These are phyloP conservation scores for Clistopyga incitator DNA, from an alignment of 2,888 invertebrate species.

Conservation along the genomic window DNA sequence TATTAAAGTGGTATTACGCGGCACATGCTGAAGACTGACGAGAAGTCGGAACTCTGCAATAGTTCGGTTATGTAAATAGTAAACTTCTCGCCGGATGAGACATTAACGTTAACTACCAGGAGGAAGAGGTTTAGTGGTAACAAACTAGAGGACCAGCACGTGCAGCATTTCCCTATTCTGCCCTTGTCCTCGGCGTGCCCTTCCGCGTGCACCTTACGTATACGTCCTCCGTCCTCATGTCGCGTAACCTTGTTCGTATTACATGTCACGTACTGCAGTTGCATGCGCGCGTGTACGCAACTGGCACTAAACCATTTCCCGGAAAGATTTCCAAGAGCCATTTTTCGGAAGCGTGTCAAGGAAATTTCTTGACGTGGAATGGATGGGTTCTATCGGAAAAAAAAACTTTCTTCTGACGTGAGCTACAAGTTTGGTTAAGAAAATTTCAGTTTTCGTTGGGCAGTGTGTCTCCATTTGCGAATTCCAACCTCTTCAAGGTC, in stretches of 20 bases:
- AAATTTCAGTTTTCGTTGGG: too few species aligned
- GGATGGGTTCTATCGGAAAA: too few species aligned
- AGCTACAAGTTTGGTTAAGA: too few species aligned
- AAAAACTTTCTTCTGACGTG: too few species aligned
- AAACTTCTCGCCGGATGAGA: slow-evolving; percentile 64
- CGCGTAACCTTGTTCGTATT: background rate
- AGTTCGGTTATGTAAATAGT: slow-evolving; percentile 74
- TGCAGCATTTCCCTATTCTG: background rate
- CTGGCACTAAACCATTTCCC: background rate
- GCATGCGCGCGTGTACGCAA: background rate
- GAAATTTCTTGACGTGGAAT: too few species aligned
- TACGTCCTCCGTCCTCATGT: background rate
- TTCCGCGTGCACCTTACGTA: slow-evolving; percentile 3
- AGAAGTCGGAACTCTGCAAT: slow-evolving; percentile 66
- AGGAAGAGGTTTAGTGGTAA: background rate
- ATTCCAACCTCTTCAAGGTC: too few species aligned
- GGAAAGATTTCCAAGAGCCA: background rate
- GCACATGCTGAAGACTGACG: slow-evolving; percentile 61
- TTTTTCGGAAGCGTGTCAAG: too few species aligned
- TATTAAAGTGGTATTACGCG: background rate
- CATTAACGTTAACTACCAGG: slow-evolving; percentile 1
- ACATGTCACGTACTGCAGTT: background rate
- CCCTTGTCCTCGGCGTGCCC: background rate
- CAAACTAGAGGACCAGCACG: slow-evolving; percentile 13
- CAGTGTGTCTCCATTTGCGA: too few species aligned